Evolutionary conservation across 2,888 invertebrate genomes (phyloP), one percentile per base, ranked within the genome.

Genomic region (Acronicta psi): DNA sequence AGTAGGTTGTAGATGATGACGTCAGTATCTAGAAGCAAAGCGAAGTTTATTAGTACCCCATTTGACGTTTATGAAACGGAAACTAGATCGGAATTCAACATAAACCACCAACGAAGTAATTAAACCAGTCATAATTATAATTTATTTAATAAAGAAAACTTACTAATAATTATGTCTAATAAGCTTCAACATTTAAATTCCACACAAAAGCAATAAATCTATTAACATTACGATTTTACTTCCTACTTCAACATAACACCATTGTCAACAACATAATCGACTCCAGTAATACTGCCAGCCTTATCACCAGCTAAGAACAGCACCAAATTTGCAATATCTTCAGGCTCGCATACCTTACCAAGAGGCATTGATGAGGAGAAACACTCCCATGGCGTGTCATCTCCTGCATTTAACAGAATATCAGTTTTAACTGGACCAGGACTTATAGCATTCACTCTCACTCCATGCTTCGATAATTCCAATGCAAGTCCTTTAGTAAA

Each of bases 401-500:
- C 85, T 0, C 73, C 72, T 9, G 69, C 97, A 86, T 95, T 94
- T 1, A 60, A 56, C 18, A 82, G n/a, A 20, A 87, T 69, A 41
- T 79, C 73, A 8, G 82, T 80, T 56, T 55, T 72, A 0, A 80
- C 75, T 8, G 83, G 83, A 0, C 83, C 83, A 2, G 83, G 83
- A 51, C 78, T 78, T 7, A 82, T 47, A 16, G 54, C 25, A 38
- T 82, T 83, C 0, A 82, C 81, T 52, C 82, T 60, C 0, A 83
- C 80, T 2, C 82, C 81, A 38, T 77, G 57, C 9, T 58, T 51
- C 0, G 80, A 72, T 7, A 83, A 18, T 36, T 82, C 83, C 50
- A 98, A 87, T n/a, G 82, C 80, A 1, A 69, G 25, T 82, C 97
- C 98, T 79, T 96, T 95, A 0, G 98, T 99, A 68, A 99, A 96